A percentile compares a stretch with the other conserved stretches of the same genome.
Conservation (phyloP, 2,797 vertebrate species). For the Gallirallus australis region DNA sequence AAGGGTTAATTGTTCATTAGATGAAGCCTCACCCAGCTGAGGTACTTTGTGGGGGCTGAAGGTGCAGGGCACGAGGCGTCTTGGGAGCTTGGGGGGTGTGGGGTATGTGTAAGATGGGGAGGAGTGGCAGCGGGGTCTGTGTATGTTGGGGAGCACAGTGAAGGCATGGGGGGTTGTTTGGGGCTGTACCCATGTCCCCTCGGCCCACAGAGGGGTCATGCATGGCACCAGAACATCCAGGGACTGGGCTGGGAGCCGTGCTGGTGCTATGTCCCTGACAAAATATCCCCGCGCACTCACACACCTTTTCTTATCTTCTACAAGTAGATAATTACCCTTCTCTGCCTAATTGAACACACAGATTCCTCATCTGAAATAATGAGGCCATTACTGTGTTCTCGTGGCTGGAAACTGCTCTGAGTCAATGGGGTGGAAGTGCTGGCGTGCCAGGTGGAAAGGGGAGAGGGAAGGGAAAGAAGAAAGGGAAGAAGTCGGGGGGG, state of each 20-base stretch:
- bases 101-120: too few relatives aligned
- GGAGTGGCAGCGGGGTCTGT: rapidly evolving
- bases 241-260: not conserved
- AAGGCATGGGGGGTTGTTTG: rapidly evolving
- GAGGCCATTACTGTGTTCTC: slow-evolving; percentile 63
- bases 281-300: not conserved
- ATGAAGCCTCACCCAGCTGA: not conserved
- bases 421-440: slow-evolving; percentile 4
- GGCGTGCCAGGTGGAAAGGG: slow-evolving; percentile 32
- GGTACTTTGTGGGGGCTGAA: not conserved
- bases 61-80: not conserved
- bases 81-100: not conserved
- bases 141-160: rapidly evolving
- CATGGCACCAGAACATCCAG: not conserved
- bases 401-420: not conserved
- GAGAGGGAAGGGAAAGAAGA: not conserved
- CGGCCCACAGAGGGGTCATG: rapidly evolving
- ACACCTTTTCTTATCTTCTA: not conserved
- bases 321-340: slow-evolving; percentile 72
- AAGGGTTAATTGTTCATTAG: slow-evolving; percentile 52
- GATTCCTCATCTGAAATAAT: slow-evolving; percentile 62
- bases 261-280: not conserved
- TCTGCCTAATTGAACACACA: slow-evolving; percentile 64
- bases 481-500: not conserved
- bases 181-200: rapidly evolving